Conservation (phyloP, 2,797 vertebrate genomes). For the Cynopterus sphinx region DNA sequence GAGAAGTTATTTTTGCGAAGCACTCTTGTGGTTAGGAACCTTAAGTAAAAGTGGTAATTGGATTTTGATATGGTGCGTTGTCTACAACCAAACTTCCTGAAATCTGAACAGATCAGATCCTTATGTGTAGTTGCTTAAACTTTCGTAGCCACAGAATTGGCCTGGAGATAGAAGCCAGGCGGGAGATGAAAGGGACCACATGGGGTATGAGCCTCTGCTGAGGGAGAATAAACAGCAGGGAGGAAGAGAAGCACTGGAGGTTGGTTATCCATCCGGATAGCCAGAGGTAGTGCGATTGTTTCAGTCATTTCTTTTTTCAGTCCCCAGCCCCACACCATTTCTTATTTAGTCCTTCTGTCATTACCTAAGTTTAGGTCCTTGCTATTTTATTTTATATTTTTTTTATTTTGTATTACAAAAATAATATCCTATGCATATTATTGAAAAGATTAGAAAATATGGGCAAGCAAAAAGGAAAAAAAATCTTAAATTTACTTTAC, state of each 20-base stretch:
- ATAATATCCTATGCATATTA: not conserved
- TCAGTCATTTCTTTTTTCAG: not conserved
- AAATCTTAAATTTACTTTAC: not conserved
- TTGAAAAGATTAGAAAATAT: not conserved
- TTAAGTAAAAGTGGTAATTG: conserved; percentile 68
- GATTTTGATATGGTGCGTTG: conserved; percentile 71
- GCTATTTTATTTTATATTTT: not conserved
- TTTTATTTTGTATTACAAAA: conserved; percentile 10
- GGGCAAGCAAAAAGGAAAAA: not conserved
- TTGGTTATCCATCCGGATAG: not conserved
- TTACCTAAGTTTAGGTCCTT: not conserved
- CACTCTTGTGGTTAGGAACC: conserved; percentile 58
- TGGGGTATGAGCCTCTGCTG: not conserved
- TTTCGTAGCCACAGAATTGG: not conserved
- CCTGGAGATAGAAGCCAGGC: conserved; percentile 27
- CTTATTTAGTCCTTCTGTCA: not conserved
- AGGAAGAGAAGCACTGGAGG: not conserved
- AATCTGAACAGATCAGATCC: conserved; percentile 37
- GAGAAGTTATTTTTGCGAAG: conserved; percentile 67
- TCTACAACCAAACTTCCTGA: conserved; percentile 63
- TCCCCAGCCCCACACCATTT: not conserved
- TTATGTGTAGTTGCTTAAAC: conserved; percentile 23
- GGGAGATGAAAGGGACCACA: conserved; percentile 43
- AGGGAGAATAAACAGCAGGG: not conserved
- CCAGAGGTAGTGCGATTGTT: not conserved